Conservation (phyloP, 2,888 invertebrate species). For the Agonopterix subpropinquella region DNA sequence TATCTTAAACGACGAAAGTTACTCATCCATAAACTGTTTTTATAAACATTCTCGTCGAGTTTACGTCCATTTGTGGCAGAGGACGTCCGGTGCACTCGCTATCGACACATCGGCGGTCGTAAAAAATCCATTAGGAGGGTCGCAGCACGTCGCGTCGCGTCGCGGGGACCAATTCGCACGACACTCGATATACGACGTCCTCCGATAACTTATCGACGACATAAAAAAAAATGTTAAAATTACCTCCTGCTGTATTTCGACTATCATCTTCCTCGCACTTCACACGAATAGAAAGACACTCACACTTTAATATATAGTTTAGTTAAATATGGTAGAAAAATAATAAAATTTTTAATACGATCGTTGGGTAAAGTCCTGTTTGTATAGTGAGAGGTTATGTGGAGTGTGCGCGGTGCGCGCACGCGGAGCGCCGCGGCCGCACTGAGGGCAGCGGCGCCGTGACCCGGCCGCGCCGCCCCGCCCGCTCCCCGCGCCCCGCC, state of each 20-base stretch:
- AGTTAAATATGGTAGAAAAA: neutral
- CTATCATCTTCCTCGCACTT: conserved; percentile 50
- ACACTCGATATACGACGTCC: conserved; percentile 20
- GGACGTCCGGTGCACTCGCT: conserved; percentile 23
- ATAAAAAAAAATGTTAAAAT: conserved; percentile 9
- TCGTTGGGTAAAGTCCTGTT: neutral
- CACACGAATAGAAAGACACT: neutral
- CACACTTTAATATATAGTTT: conserved; percentile 2
- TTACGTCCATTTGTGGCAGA: neutral
- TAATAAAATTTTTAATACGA: neutral
- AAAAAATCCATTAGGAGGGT: conserved; percentile 27
- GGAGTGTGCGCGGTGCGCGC: conserved; percentile 48
- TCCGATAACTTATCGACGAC: conserved; percentile 13
- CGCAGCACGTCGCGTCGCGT: neutral
- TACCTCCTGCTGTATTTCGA: conserved; percentile 71
- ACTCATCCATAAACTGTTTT: neutral
- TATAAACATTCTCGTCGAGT: neutral
- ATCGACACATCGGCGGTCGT: conserved; percentile 20
- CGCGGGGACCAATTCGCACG: conserved; percentile 5
- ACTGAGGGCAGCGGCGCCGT: conserved; percentile 46
- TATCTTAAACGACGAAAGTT: neutral
- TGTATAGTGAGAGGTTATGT: neutral
- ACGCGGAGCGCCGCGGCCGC: conserved; percentile 70
- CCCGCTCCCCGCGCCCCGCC: conserved; percentile 52
- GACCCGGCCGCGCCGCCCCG: conserved; percentile 66